These are phyloP conservation scores for Botia almorhae DNA, from an alignment of 2,797 vertebrate genomes.

Conservation along the genomic window DNA sequence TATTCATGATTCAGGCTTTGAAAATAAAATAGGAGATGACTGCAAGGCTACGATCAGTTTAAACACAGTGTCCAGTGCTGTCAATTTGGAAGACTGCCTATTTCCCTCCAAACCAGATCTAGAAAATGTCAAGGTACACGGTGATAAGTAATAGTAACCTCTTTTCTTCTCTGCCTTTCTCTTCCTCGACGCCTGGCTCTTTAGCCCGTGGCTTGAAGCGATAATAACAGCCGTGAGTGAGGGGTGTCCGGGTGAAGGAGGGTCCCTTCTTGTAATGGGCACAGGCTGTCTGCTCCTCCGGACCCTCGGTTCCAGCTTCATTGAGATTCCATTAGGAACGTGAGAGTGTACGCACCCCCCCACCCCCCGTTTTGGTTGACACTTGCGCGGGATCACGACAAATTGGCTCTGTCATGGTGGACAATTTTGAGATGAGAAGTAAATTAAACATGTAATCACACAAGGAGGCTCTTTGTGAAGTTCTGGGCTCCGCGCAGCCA, in stretches of 20 bases:
- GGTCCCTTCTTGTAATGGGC: conserved; percentile 66
- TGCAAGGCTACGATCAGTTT: conserved; percentile 71
- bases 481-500: conserved; percentile 2
- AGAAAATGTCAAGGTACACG: conserved; percentile 73
- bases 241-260: conserved; percentile 69
- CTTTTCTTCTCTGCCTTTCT: conserved; percentile 53
- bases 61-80: conserved; percentile 75
- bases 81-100: conserved; percentile 75
- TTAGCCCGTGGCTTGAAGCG: conserved; percentile 69
- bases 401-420: conserved; percentile 79
- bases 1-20: conserved; percentile 66
- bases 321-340: conserved; percentile 79
- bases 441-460: conserved; percentile 82
- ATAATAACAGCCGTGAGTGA: conserved; percentile 76
- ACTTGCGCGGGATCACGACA: conserved; percentile 73
- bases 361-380: conserved; percentile 70
- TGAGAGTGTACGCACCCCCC: conserved; percentile 52
- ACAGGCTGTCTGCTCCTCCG: conserved; percentile 67
- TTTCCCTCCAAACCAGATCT: conserved; percentile 69
- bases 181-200: conserved; percentile 49
- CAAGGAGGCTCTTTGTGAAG: conserved; percentile 61
- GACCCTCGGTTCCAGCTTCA: conserved; percentile 70
- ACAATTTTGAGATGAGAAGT: conserved; percentile 78
- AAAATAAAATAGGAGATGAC: conserved; percentile 68
- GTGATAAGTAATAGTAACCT: conserved; percentile 71